These are phyloP conservation scores for Xanthia togata DNA, from an alignment of 2,888 invertebrate species.

Conservation along the genomic window DNA sequence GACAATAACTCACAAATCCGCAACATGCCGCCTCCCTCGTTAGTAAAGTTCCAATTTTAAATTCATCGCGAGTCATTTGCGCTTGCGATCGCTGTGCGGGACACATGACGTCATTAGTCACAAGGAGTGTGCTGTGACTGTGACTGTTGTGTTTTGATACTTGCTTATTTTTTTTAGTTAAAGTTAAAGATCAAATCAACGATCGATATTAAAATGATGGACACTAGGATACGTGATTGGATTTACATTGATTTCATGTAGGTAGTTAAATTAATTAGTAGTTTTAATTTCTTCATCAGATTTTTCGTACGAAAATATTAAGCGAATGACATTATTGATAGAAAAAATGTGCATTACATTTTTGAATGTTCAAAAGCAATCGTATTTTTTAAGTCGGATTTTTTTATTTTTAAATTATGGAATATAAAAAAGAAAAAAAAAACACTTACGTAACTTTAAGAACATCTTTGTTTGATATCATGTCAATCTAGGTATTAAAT, in stretches of 20 bases:
- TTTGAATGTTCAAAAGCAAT: background rate
- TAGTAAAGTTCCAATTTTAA: conserved; percentile 89
- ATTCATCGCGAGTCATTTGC: conserved; percentile 90
- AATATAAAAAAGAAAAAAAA: background rate
- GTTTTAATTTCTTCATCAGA: background rate
- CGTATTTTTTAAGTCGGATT: no score
- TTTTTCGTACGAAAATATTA: background rate
- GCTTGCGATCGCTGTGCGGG: conserved; percentile 86
- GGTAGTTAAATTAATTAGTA: background rate
- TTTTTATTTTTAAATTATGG: background rate
- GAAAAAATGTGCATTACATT: background rate
- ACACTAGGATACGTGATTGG: no score
- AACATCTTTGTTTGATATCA: background rate
- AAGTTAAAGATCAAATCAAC: background rate
- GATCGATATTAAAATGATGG: background rate
- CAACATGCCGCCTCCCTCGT: conserved; percentile 84
- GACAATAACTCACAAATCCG: conserved; percentile 82
- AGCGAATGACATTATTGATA: background rate
- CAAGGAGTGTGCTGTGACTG: conserved; percentile 57
- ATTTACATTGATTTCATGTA: background rate
- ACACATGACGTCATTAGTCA: conserved; percentile 90
- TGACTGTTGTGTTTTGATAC: conserved; percentile 72
- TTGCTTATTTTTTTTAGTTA: conserved; percentile 8
- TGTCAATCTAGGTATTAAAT: background rate
- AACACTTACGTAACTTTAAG: background rate